phyloP scores from a whole-genome alignment of 92 coral and sea anemone species.

The Palythoa heliodiscus region DNA sequence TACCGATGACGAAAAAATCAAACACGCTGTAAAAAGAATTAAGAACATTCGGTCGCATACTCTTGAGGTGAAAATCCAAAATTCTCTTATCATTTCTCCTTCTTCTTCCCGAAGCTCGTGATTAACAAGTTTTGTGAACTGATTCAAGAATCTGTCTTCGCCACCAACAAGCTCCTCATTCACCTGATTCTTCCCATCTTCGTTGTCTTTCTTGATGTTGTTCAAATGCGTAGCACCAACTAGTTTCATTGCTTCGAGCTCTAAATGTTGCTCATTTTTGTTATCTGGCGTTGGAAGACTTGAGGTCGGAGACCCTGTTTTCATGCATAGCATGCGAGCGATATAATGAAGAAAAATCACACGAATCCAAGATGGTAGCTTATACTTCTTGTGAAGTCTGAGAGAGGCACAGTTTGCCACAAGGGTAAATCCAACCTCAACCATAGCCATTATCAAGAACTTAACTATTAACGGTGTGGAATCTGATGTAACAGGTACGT shows the following conservation, averaged over 20 bases:
- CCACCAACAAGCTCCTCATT: slow-evolving; percentile 6
- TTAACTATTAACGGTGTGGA: slow-evolving; percentile 82
- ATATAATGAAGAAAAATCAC: slow-evolving; percentile 79
- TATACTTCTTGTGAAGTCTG: slow-evolving; percentile 68
- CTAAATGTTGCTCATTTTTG: background rate
- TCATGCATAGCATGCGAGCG: slow-evolving; percentile 77
- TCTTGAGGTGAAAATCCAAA: slow-evolving; percentile 89
- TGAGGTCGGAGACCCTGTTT: slow-evolving; percentile 64
- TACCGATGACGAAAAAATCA: slow-evolving; percentile 62
- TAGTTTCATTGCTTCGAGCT: slow-evolving; percentile 58
- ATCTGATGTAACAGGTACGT: slow-evolving; percentile 90
- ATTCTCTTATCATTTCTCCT: slow-evolving; percentile 54
- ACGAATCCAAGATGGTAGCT: slow-evolving; percentile 76
- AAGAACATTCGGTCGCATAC: slow-evolving; percentile 81
- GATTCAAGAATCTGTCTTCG: slow-evolving; percentile 55
- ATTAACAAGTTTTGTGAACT: slow-evolving; percentile 58
- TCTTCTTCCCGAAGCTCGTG: slow-evolving; percentile 43
- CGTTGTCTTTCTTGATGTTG: slow-evolving; percentile 16
- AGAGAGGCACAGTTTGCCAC: slow-evolving; percentile 84
- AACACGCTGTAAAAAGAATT: slow-evolving; percentile 63
- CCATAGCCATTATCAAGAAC: slow-evolving; percentile 81
- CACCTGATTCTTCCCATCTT: slow-evolving; percentile 25
- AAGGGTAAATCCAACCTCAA: slow-evolving; percentile 77
- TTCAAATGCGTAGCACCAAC: slow-evolving; percentile 52
- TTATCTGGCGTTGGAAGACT: slow-evolving; percentile 21